Base-by-base conservation (phyloP, 2,888 invertebrate genomes). In the Tiliacea aurago region DNA sequence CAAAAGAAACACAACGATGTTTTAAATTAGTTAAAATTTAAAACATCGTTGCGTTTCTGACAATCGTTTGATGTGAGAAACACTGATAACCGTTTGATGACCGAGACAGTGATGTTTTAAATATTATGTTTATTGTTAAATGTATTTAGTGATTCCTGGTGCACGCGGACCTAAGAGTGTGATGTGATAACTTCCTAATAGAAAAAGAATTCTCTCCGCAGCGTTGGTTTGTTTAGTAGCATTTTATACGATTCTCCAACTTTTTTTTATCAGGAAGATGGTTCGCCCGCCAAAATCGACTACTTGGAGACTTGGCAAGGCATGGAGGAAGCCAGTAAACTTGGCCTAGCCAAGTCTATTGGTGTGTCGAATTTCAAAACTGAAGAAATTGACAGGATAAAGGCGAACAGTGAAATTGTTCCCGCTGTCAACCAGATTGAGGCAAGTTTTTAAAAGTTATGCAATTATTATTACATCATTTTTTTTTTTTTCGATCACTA, bases 281-380 rank as follows among this genome's bases (percentile, higher is more conserved):
- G 92, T 1, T 80, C 89, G 0, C 83, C 88, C 11, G 78, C 95
- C n/a, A 94, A 97, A 72, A 96, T 97, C 18, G 98, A 98, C 90
- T 97, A 96, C 86, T 72, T 97, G 11, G 97, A 97, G 2, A 97
- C 97, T 0, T 98, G 97, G 97, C 95, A 97, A 87, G 98, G 96
- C 2, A 97, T 98, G 97, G 98, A 98, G 87, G 96, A 97, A 71
- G 96, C 97, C 63, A 96, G 97, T 51, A 93, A 95, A 33, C 95
- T 97, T 43, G 97, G 98, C 1, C 91, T 98, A 28, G 93, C 96
- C 0, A 97, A 97, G 86, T 97, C 97, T 61, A 98, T 98, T 74
- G 98, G 98, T 0, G 91, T 98, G 18, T 98, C 98, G 28, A 98
- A 98, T 92, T 98, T 98, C 88, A 97, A 98, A 88, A 97, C 95